These are phyloP conservation scores for Zapornia atra DNA, from an alignment of 2,113 vertebrate species.

Conservation along the genomic window DNA sequence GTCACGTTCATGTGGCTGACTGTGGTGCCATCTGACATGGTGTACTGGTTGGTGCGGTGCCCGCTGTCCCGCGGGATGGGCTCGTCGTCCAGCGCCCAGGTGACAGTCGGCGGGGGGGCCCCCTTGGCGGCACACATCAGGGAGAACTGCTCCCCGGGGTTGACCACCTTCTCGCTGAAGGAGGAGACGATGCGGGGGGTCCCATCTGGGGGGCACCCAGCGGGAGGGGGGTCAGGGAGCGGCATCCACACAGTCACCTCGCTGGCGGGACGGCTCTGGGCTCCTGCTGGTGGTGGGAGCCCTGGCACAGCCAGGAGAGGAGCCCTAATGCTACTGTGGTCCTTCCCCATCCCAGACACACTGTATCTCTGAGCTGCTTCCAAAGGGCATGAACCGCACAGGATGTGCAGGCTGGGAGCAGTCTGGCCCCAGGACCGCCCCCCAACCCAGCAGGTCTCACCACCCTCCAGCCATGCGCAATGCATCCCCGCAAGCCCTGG, in stretches of 20 bases:
- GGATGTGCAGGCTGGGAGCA: not conserved
- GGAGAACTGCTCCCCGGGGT: slow-evolving; percentile 94
- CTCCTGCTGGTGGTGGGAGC: not conserved
- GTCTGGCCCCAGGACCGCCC: not conserved
- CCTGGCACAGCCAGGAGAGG: not conserved
- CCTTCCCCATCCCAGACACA: fast-evolving
- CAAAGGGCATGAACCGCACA: no score
- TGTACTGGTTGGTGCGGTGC: slow-evolving; percentile 95
- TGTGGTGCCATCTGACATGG: slow-evolving; percentile 93
- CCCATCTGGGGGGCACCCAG: slow-evolving; percentile 82
- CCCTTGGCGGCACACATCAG: slow-evolving; percentile 96
- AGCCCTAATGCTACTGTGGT: no score
- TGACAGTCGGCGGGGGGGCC: slow-evolving; percentile 93
- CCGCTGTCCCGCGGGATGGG: slow-evolving; percentile 86
- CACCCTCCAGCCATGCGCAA: not conserved
- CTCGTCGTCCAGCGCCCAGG: slow-evolving; percentile 97
- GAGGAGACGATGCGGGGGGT: slow-evolving; percentile 95
- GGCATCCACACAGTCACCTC: not conserved
- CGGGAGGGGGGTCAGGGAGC: not conserved
- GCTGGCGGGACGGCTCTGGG: not conserved
- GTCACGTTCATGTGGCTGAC: slow-evolving; percentile 96
- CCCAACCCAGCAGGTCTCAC: fast-evolving
- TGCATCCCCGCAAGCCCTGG: fast-evolving
- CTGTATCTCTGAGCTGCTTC: not conserved
- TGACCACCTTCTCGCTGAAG: slow-evolving; percentile 97